These are phyloP conservation scores for Metacarcinus magister DNA, from an alignment of 2,888 invertebrate species.

Conservation along the genomic window DNA sequence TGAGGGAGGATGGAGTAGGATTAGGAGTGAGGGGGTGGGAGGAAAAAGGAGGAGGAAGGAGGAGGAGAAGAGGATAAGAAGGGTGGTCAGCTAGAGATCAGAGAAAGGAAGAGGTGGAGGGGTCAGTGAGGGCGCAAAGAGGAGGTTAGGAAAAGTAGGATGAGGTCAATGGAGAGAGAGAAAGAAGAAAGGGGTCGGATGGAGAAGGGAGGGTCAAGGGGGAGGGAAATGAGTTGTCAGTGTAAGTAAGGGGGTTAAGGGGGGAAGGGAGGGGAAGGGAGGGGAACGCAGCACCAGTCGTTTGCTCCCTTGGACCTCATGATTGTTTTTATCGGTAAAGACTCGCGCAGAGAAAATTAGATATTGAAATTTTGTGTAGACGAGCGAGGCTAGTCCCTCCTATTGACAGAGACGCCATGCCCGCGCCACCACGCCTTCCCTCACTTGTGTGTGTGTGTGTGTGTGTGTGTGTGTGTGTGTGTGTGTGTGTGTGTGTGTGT, in stretches of 20 bases:
- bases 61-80: background rate
- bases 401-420: conserved; percentile 68
- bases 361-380: conserved; percentile 74
- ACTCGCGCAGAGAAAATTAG: conserved; percentile 68
- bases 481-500: background rate
- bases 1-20: background rate
- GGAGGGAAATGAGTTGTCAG: background rate
- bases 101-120: background rate
- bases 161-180: background rate
- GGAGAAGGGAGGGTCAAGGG: background rate
- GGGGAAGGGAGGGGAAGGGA: background rate
- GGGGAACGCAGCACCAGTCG: conserved; percentile 52
- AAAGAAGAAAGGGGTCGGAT: background rate
- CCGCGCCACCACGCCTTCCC: background rate
- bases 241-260: background rate
- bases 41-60: background rate
- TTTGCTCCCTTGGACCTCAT: conserved; percentile 63
- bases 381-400: conserved; percentile 16
- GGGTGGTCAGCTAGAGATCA: background rate
- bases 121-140: background rate
- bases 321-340: conserved; percentile 76
- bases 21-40: background rate
- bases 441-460: background rate
- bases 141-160: background rate
- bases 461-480: conserved; percentile 31